Percentiles rank a stretch among this genome's conserved stretches.
phyloP scores from a whole-genome alignment of 2,888 invertebrate genomes.

The Drosophila nigricruria region DNA sequence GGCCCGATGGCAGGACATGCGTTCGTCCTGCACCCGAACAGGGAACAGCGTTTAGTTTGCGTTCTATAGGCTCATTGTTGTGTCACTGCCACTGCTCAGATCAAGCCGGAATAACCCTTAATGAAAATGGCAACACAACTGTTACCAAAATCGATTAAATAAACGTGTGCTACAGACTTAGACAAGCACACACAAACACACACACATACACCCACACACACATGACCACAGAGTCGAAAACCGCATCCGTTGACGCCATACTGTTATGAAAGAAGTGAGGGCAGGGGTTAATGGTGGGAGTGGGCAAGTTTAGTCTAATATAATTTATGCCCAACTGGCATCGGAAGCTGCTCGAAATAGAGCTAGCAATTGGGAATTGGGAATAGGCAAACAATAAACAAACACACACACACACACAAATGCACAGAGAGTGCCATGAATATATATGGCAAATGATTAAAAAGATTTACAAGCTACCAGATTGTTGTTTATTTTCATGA shows the following conservation, averaged over 20 bases:
- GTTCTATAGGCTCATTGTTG: constrained; percentile 56
- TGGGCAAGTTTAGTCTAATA: constrained; percentile 51
- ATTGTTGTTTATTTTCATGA: constrained; percentile 26
- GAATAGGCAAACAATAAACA: constrained; percentile 20
- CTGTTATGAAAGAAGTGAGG: constrained; percentile 44
- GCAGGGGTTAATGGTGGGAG: background rate
- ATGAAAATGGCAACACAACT: constrained; percentile 76
- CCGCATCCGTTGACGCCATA: constrained; percentile 76
- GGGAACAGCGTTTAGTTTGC: constrained; percentile 45
- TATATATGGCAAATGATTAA: constrained; percentile 9
- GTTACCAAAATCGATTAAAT: constrained; percentile 79
- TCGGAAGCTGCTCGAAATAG: constrained; percentile 51
- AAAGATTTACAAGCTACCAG: constrained; percentile 43
- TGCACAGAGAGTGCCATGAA: constrained; percentile 9
- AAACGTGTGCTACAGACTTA: constrained; percentile 56
- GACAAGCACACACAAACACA: constrained; percentile 20
- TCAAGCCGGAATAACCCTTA: constrained; percentile 80
- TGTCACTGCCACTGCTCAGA: constrained; percentile 52
- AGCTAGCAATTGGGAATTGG: constrained; percentile 40
- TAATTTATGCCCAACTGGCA: constrained; percentile 71
- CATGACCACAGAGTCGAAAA: constrained; percentile 29
- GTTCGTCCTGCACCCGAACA: constrained; percentile 38
- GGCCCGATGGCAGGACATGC: constrained; percentile 43
- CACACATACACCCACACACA: constrained; percentile 15
- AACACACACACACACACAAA: too few relatives aligned